Evolutionary conservation across 2,113 vertebrate species (phyloP), one percentile per base, ranked within the genome.

Genomic region (Sprattus sprattus): DNA sequence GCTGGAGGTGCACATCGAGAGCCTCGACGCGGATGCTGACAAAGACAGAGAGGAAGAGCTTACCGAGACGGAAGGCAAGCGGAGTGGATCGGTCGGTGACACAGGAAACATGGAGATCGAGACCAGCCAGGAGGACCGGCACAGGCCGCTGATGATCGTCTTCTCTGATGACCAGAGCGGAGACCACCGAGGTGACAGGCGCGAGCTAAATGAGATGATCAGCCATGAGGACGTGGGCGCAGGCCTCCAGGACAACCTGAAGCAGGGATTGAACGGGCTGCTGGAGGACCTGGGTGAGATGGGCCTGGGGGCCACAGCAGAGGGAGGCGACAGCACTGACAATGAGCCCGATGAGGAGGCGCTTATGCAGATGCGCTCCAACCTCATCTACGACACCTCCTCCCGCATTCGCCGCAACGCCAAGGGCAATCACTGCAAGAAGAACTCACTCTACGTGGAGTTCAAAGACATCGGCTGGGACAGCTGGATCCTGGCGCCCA

Each of bases 391-490:
- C 0, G 98, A 99, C 90, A 96, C 98, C 0, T 95, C 96, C 0
- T 96, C 98, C 25, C 95, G 98, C 8, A 98, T 97, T 88, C 94
- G 98, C 5, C 96, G 98, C 89, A 99, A 99, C 0, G 98, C 97
- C 47, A 99, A 98, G 78, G 97, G 96, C n/a, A 97, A 98, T 92
- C 96, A 96, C 88, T 99, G 98, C 93, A 98, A 97, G 91, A 97
- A 96, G 87, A 97, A 95, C 10, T 96, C 97, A 0, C 95, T 99
- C 52, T 98, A 96, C 25, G 97, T 99, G 0, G 97, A 99, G 90
- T 99, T 99, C 93, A 99, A 99, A 90, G 98, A 99, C 86, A 99
- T 99, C 0, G 98, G 98, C 10, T 99, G 98, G 98, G 97, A 99
- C 90, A 98, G 96, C 52, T 99, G 98, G 98, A 98, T 99, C 92